These are phyloP conservation scores for Podilymbus podiceps DNA, from an alignment of 2,113 vertebrate species.

Conservation along the genomic window DNA sequence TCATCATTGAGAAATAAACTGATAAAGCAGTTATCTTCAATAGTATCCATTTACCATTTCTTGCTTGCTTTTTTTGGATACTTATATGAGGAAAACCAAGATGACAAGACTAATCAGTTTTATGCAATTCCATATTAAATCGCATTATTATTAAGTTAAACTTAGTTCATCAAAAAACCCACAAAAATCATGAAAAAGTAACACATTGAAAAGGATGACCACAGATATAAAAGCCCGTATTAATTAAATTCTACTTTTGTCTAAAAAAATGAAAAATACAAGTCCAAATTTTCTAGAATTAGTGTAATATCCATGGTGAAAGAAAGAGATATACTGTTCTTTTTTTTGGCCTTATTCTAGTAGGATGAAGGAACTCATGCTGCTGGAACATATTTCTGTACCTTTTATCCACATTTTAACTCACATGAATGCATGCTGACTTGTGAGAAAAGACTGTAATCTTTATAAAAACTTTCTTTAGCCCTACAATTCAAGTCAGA, in stretches of 20 bases:
- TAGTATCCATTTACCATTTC: neutral
- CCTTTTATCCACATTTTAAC: neutral
- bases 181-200: neutral
- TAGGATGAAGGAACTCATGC: neutral
- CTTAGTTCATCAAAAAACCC: neutral
- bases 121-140: neutral
- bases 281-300: neutral
- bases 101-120: neutral
- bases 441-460: neutral
- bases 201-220: neutral
- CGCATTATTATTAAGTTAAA: neutral
- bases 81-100: neutral
- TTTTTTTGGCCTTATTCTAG: neutral
- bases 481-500: neutral
- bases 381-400: neutral
- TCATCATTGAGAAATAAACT: neutral
- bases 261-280: neutral
- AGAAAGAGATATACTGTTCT: neutral
- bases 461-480: neutral
- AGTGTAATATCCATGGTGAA: fast-evolving
- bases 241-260: neutral
- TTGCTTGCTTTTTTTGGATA: neutral
- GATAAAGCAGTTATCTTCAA: neutral
- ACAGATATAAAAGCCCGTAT: neutral
- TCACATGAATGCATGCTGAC: neutral